phyloP scores from a whole-genome alignment of 2,113 vertebrate genomes.

The Arothron firmamentum region DNA sequence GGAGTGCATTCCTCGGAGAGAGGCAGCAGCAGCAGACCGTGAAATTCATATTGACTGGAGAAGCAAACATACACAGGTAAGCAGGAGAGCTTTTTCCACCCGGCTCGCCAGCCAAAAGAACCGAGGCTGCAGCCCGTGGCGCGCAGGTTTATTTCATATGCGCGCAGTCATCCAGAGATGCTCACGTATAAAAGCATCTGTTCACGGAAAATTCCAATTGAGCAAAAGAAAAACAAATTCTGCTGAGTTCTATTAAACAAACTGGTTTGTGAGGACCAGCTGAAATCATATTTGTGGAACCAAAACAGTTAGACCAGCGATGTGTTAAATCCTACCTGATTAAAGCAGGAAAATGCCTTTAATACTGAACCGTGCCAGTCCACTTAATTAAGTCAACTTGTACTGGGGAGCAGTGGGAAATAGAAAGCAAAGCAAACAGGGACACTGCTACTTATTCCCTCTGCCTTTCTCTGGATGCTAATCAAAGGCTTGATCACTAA shows the following conservation, averaged over 20 bases:
- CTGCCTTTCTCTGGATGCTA: slow-evolving; percentile 58
- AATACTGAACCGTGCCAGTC: slow-evolving; percentile 64
- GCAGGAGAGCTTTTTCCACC: slow-evolving; percentile 54
- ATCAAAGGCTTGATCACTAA: slow-evolving; percentile 71
- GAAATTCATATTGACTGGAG: slow-evolving; percentile 73
- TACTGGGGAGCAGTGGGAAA: slow-evolving; percentile 57
- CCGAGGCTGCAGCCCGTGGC: slow-evolving; percentile 26
- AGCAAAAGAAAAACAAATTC: slow-evolving; percentile 7
- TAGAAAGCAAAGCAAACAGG: slow-evolving; percentile 69
- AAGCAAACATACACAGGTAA: slow-evolving; percentile 72
- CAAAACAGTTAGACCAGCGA: slow-evolving; percentile 55
- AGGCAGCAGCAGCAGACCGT: slow-evolving; percentile 69
- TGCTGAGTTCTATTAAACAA: slow-evolving; percentile 20
- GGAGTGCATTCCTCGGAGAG: slow-evolving; percentile 64
- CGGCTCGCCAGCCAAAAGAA: slow-evolving; percentile 38
- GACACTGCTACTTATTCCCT: slow-evolving; percentile 45
- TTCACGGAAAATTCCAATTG: slow-evolving; percentile 4
- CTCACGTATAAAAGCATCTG: slow-evolving; percentile 21
- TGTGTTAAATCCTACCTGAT: slow-evolving; percentile 79
- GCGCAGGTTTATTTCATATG: slow-evolving; percentile 22
- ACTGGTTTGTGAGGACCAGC: slow-evolving; percentile 1
- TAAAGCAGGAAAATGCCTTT: slow-evolving; percentile 67
- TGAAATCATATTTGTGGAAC: slow-evolving; percentile 28
- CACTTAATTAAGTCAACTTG: slow-evolving; percentile 74
- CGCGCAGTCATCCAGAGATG: slow-evolving; percentile 44